These are phyloP conservation scores for Glyphotaelius pellucidus DNA, from an alignment of 2,888 invertebrate species.

Conservation along the genomic window DNA sequence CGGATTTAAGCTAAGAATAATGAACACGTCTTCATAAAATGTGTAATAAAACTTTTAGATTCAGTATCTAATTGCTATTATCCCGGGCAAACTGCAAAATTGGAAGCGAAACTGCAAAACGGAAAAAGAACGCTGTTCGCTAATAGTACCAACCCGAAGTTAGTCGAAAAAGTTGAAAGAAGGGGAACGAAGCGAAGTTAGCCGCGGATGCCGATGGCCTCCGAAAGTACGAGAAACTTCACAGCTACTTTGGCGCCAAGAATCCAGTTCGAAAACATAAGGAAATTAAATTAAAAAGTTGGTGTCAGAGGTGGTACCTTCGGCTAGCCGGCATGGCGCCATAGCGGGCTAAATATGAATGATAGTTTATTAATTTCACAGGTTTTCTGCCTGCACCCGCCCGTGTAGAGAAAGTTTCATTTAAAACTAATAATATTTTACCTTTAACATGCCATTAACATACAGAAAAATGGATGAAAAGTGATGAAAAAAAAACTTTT, in stretches of 20 bases:
- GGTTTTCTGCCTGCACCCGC: conserved; percentile 9
- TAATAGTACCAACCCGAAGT: background rate
- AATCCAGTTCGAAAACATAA: conserved; percentile 34
- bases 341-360: background rate
- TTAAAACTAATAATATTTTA: background rate
- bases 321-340: background rate
- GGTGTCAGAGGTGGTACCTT: conserved; percentile 19
- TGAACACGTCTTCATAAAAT: background rate
- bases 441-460: too few species aligned
- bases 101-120: conserved; percentile 3
- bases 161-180: background rate
- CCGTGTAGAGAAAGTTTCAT: background rate
- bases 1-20: background rate
- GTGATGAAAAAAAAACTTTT: too few species aligned
- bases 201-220: conserved; percentile 7
- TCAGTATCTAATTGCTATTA: conserved; percentile 30
- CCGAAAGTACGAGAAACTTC: conserved; percentile 32
- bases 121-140: background rate
- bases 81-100: background rate
- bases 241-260: conserved; percentile 35
- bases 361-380: conserved; percentile 15
- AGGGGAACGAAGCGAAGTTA: conserved; percentile 14
- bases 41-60: background rate
- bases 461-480: too few species aligned
- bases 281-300: conserved; percentile 52